A percentile compares a stretch with the other conserved stretches of the same genome.
phyloP scores from a whole-genome alignment of 2,113 vertebrate species.

The Hippocampus mohnikei region DNA sequence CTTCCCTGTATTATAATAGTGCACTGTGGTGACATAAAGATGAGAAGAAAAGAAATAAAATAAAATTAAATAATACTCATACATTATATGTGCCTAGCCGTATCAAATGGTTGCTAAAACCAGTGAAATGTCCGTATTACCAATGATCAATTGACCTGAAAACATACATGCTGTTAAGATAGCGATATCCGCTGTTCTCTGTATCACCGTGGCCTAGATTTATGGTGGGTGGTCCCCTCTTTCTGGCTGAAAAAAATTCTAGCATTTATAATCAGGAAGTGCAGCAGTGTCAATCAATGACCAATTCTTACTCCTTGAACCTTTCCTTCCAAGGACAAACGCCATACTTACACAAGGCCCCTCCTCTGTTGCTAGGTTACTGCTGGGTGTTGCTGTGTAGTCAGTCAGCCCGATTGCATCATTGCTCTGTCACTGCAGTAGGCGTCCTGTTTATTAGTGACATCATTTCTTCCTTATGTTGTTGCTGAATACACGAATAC shows the following conservation, averaged over 20 bases:
- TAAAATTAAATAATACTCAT: too few relatives aligned
- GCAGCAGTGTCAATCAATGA: not conserved
- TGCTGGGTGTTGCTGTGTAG: constrained; percentile 17
- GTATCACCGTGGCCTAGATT: too few relatives aligned
- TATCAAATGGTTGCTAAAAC: too few relatives aligned
- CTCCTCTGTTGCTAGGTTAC: constrained; percentile 51
- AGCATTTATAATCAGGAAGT: not conserved
- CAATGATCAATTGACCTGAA: too few relatives aligned
- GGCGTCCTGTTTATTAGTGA: constrained; percentile 32
- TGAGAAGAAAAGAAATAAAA: too few relatives aligned
- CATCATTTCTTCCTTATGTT: constrained; percentile 29
- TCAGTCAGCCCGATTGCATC: constrained; percentile 30
- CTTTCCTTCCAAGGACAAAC: constrained; percentile 5
- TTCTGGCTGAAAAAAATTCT: not conserved
- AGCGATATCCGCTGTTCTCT: too few relatives aligned
- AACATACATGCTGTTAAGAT: too few relatives aligned
- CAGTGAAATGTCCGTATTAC: too few relatives aligned
- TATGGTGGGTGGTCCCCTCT: too few relatives aligned
- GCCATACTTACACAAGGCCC: constrained; percentile 12
- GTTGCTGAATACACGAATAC: not conserved
- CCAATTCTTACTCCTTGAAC: not conserved
- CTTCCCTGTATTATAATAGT: too few relatives aligned
- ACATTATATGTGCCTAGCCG: too few relatives aligned
- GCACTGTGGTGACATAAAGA: too few relatives aligned
- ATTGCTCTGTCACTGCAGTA: constrained; percentile 1